A percentile compares a stretch with the other conserved stretches of the same genome.
These are phyloP conservation scores for Stichodactyla mertensii DNA, from an alignment of 64 coral and sea anemone genomes.

Conservation along the genomic window DNA sequence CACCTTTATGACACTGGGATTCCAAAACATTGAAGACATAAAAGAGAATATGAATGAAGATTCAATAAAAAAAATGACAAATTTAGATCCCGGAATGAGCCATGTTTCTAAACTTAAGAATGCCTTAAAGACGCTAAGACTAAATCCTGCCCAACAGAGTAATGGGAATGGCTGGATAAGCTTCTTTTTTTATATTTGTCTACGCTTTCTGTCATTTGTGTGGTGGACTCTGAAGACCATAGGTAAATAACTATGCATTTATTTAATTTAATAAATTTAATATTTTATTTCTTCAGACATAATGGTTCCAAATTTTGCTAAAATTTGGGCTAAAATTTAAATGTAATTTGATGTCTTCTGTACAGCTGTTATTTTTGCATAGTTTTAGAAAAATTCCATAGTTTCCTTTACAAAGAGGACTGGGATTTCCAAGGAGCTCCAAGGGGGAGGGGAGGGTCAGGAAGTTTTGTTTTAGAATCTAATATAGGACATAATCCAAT, in stretches of 20 bases:
- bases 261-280: neutral
- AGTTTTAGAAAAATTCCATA: too few species aligned
- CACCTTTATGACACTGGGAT: conserved; percentile 37
- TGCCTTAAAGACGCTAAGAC: neutral
- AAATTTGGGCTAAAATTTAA: too few species aligned
- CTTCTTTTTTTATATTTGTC: neutral
- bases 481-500: too few species aligned
- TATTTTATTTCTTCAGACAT: neutral
- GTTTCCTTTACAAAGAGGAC: too few species aligned
- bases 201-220: conserved; percentile 28
- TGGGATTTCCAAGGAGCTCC: too few species aligned
- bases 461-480: too few species aligned
- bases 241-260: neutral
- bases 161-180: neutral
- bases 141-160: neutral
- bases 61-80: conserved; percentile 11
- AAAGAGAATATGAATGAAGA: conserved; percentile 20
- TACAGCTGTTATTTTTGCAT: too few species aligned
- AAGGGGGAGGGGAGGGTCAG: too few species aligned
- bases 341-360: too few species aligned
- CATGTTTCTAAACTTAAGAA: conserved; percentile 19
- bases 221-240: conserved; percentile 31
- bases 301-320: neutral
- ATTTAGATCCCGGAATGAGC: neutral
- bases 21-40: conserved; percentile 37